Conservation (phyloP, 2,113 vertebrate species). For the Campylomormyrus tamandua region DNA sequence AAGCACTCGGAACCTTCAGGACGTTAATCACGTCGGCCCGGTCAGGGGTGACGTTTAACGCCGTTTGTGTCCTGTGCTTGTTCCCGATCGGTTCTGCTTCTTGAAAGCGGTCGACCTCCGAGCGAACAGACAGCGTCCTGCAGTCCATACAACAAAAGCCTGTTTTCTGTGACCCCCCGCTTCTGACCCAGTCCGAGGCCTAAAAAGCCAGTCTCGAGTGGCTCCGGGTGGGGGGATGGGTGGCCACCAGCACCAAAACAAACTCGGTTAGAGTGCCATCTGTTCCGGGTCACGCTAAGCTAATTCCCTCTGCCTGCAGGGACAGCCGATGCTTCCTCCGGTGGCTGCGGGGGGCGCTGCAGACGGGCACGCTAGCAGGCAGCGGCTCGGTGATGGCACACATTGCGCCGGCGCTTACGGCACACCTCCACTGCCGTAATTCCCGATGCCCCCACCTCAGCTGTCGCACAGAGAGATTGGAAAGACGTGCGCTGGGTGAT, state of each 20-base stretch:
- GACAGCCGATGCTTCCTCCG: constrained; percentile 40
- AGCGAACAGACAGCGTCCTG: background rate
- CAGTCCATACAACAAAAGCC: background rate
- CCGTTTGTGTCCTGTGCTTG: background rate
- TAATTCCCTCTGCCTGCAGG: constrained; percentile 38
- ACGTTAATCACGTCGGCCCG: background rate
- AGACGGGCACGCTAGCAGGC: constrained; percentile 43
- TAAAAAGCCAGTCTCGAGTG: background rate
- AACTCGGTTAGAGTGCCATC: constrained; percentile 28
- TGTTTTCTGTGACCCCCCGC: background rate
- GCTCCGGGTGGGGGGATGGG: background rate
- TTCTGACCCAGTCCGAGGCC: background rate
- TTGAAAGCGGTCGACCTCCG: background rate
- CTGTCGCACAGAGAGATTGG: constrained; percentile 40
- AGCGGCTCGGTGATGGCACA: constrained; percentile 44
- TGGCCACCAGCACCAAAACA: constrained; percentile 17
- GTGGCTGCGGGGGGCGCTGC: constrained; percentile 39
- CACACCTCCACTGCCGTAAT: constrained; percentile 49
- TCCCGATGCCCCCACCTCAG: constrained; percentile 45
- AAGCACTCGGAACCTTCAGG: background rate
- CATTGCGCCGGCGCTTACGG: constrained; percentile 47
- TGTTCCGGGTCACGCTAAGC: constrained; percentile 23
- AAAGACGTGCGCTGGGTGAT: constrained; percentile 53
- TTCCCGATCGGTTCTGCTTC: background rate
- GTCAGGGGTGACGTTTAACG: background rate